A percentile compares a stretch with the other conserved stretches of the same genome.
These are phyloP conservation scores for Lepidurus packardi DNA, from an alignment of 1,140 invertebrate genomes.

Conservation along the genomic window DNA sequence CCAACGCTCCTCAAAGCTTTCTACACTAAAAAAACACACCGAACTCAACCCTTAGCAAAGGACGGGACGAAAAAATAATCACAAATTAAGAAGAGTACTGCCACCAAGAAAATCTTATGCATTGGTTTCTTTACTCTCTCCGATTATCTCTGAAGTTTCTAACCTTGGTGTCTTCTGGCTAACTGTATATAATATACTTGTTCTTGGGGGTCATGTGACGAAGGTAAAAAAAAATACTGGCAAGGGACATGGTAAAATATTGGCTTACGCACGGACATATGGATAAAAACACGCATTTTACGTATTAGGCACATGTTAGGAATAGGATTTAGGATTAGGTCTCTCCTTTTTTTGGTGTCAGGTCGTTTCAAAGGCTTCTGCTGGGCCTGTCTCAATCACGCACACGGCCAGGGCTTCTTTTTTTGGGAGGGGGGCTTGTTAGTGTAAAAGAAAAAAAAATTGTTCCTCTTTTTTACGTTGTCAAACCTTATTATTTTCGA, in stretches of 20 bases:
- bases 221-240: neutral
- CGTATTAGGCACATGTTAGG: neutral
- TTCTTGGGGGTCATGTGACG: neutral
- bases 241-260: neutral
- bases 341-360: neutral
- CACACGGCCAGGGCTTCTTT: slow-evolving; percentile 13
- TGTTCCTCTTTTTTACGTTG: neutral
- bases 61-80: neutral
- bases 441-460: neutral
- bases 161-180: no score
- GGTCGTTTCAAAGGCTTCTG: slow-evolving; percentile 10
- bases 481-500: slow-evolving; percentile 10
- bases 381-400: slow-evolving; percentile 20
- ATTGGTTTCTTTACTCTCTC: no score
- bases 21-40: slow-evolving; percentile 3
- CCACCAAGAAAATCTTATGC: no score
- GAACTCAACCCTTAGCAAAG: neutral
- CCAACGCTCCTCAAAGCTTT: neutral
- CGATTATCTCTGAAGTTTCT: neutral
- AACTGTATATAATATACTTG: no score
- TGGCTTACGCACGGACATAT: neutral
- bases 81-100: no score
- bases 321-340: slow-evolving; percentile 13
- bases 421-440: neutral
- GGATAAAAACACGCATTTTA: neutral